Percentiles rank a stretch among this genome's conserved stretches.
These are phyloP conservation scores for Aleiodes alternator DNA, from an alignment of 2,888 invertebrate genomes.

Conservation along the genomic window DNA sequence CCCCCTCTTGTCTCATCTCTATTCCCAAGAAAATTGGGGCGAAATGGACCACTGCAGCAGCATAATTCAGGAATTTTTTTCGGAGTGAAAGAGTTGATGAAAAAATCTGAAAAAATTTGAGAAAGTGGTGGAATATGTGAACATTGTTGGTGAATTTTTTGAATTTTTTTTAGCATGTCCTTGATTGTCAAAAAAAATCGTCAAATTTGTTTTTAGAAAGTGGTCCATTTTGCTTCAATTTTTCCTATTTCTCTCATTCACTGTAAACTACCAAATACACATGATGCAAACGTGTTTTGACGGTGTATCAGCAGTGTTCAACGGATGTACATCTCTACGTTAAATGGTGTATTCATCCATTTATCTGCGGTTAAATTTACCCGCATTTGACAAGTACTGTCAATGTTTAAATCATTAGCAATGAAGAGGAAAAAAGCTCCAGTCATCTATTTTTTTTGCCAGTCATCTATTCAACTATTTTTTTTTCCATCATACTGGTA, in stretches of 20 bases:
- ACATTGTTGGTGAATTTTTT: too few relatives aligned
- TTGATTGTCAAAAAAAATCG: too few relatives aligned
- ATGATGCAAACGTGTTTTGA: background rate
- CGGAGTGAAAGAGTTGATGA: too few relatives aligned
- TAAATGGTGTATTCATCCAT: background rate
- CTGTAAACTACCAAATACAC: slow-evolving; percentile 18
- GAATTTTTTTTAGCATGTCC: too few relatives aligned
- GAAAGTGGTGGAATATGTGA: too few relatives aligned
- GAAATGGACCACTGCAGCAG: too few relatives aligned
- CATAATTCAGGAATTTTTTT: too few relatives aligned
- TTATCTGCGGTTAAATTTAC: slow-evolving; percentile 20
- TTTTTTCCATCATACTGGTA: background rate
- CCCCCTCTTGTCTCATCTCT: background rate
- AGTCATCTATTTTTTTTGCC: background rate
- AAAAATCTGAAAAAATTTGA: too few relatives aligned
- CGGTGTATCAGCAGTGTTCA: slow-evolving; percentile 11
- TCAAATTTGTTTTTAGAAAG: too few relatives aligned
- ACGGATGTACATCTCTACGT: background rate
- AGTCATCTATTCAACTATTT: background rate
- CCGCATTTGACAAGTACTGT: slow-evolving; percentile 29
- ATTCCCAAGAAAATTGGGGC: too few relatives aligned
- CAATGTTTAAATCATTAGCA: slow-evolving; percentile 33
- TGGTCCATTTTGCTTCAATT: too few relatives aligned
- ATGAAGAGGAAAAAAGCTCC: slow-evolving; percentile 7
- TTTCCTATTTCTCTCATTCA: slow-evolving; percentile 3